Percentiles rank a stretch among this genome's conserved stretches.
Evolutionary conservation across 1,140 invertebrate genomes (phyloP).

Genomic region (Drosophila eugracilis): DNA sequence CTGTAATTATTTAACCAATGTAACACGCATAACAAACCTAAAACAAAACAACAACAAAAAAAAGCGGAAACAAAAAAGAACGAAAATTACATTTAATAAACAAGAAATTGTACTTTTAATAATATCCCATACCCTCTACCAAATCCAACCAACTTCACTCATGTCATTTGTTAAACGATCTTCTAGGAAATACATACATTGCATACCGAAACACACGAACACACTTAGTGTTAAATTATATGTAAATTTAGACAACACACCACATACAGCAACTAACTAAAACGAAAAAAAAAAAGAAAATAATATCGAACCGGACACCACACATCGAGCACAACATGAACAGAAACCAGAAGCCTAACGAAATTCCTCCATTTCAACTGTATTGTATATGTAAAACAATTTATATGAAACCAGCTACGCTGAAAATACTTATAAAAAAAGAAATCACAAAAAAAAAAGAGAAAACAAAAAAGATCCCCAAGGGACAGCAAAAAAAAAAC

Average conservation of each 20-base stretch:
- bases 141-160: slow-evolving; percentile 34
- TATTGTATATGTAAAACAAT: slow-evolving; percentile 67
- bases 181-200: slow-evolving; percentile 43
- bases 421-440: slow-evolving; percentile 55
- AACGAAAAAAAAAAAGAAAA: no score
- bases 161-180: slow-evolving; percentile 40
- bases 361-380: slow-evolving; percentile 58
- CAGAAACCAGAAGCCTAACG: slow-evolving; percentile 24
- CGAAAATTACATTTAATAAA: slow-evolving; percentile 39
- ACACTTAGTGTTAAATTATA: slow-evolving; percentile 58
- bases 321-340: slow-evolving; percentile 54
- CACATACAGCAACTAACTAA: slow-evolving; percentile 53
- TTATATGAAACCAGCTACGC: slow-evolving; percentile 63
- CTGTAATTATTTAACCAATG: slow-evolving; percentile 68
- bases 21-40: no score
- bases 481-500: slow-evolving; percentile 67
- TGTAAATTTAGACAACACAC: slow-evolving; percentile 54
- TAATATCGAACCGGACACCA: slow-evolving; percentile 23
- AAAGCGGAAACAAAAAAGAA: slow-evolving; percentile 27
- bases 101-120: slow-evolving; percentile 52
- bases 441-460: slow-evolving; percentile 47
- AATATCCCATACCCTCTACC: slow-evolving; percentile 2
- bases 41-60: slow-evolving; percentile 37
- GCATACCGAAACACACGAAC: slow-evolving; percentile 24
- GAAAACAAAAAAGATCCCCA: slow-evolving; percentile 77